A percentile compares a stretch with the other conserved stretches of the same genome.
phyloP scores from a whole-genome alignment of 2,888 invertebrate species.

The Troilus luridus region DNA sequence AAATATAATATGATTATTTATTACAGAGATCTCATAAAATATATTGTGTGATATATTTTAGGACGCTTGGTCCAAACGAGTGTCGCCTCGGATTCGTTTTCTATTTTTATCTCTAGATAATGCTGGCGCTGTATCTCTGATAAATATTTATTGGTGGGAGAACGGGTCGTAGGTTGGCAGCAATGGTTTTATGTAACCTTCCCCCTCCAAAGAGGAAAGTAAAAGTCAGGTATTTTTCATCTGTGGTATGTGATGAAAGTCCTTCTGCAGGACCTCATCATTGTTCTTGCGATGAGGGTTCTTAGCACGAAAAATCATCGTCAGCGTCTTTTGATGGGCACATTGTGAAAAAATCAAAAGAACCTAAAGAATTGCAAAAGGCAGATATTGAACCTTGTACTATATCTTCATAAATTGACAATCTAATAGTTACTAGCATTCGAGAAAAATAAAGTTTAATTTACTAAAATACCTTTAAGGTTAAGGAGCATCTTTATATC shows the following conservation, averaged over 20 bases:
- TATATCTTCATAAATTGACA: no score
- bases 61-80: background rate
- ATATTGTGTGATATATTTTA: background rate
- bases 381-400: no score
- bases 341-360: background rate
- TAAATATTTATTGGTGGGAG: slow-evolving; percentile 51
- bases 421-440: no score
- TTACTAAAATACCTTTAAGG: no score
- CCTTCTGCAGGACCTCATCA: slow-evolving; percentile 29
- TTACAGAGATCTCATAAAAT: background rate
- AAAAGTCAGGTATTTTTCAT: slow-evolving; percentile 59
- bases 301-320: background rate
- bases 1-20: background rate
- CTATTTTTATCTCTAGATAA: slow-evolving; percentile 4
- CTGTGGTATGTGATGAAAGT: slow-evolving; percentile 58
- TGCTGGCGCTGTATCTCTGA: background rate
- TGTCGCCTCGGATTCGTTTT: background rate
- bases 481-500: no score
- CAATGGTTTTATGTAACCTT: slow-evolving; percentile 53
- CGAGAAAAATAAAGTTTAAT: no score
- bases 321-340: background rate
- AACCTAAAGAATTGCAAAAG: no score
- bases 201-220: slow-evolving; percentile 51
- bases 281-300: background rate
- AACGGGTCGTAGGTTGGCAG: slow-evolving; percentile 52